Evolutionary conservation across 2,113 vertebrate genomes (phyloP), one percentile per base, ranked within the genome.

Genomic region (Pongo pygmaeus): DNA sequence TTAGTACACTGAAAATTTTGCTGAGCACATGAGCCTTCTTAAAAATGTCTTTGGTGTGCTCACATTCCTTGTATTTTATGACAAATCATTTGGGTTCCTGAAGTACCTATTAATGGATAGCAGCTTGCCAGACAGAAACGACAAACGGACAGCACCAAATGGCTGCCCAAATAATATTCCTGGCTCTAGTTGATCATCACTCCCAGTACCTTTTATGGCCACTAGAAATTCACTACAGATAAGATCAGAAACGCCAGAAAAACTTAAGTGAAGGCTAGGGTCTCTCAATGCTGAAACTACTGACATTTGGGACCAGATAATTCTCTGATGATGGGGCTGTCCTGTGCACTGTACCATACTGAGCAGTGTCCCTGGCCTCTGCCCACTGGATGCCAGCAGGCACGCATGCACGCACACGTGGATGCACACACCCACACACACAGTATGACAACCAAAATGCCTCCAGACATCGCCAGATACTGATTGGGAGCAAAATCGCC

Each of bases 321-420:
- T 10, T 30, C 50, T 72, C 8, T 13, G 43, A 2, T 8, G 3
- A 0, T 16, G 61, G 30, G 23, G 20, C 11, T 0, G 0, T 22
- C 70, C 74, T 23, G 27, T 1, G 32, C 38, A 0, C 0, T 8
- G 12, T 1, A 22, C 16, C 48, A 6, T 0, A 3, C 0, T 6
- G 0, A 6, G 50, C 22, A 22, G 30, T 25, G 6, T 35, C 64
- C 46, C n/a, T 48, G 16, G 52, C 70, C 88, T 25, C 80, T 27
- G 27, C 64, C 32, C 27, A 11, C 32, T 2, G 3, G 25, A 3
- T 4, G 10, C 12, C 86, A 48, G 46, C 27, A 57, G 32, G n/a
- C 35, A 17, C 25, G 2, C 14, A 40, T 17, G 2, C 14, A 40
- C 10, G 8, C 75, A 4, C 57, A 22, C 30, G 8, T n/a, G 50